phyloP scores from a whole-genome alignment of 2,113 vertebrate genomes.

The Dromiciops gliroides region DNA sequence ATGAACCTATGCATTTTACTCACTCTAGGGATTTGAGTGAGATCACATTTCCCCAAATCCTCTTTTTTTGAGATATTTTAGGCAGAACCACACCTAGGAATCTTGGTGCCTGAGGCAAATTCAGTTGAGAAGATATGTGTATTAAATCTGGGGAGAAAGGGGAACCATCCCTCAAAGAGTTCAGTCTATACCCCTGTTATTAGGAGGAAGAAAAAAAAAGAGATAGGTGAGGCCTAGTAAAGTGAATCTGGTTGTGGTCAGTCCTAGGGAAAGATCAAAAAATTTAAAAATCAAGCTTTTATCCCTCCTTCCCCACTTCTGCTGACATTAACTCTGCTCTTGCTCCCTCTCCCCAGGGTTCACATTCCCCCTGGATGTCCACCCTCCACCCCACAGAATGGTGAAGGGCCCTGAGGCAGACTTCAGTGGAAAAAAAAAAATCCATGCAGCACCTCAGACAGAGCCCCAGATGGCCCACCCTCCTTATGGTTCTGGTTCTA shows the following conservation, averaged over 20 bases:
- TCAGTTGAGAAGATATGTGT: background rate
- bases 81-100: background rate
- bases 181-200: background rate
- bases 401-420: background rate
- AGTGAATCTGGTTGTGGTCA: background rate
- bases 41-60: background rate
- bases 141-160: background rate
- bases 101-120: background rate
- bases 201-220: background rate
- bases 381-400: background rate
- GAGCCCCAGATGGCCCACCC: background rate
- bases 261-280: background rate
- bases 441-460: background rate
- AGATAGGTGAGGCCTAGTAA: background rate
- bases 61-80: background rate
- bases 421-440: background rate
- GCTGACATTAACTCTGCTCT: background rate
- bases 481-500: background rate
- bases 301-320: background rate
- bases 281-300: background rate
- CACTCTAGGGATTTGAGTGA: background rate
- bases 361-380: background rate
- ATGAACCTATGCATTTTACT: background rate
- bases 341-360: background rate
- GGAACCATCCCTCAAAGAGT: background rate